phyloP scores from a whole-genome alignment of 2,888 invertebrate species.

The Tetanocera ferruginea region DNA sequence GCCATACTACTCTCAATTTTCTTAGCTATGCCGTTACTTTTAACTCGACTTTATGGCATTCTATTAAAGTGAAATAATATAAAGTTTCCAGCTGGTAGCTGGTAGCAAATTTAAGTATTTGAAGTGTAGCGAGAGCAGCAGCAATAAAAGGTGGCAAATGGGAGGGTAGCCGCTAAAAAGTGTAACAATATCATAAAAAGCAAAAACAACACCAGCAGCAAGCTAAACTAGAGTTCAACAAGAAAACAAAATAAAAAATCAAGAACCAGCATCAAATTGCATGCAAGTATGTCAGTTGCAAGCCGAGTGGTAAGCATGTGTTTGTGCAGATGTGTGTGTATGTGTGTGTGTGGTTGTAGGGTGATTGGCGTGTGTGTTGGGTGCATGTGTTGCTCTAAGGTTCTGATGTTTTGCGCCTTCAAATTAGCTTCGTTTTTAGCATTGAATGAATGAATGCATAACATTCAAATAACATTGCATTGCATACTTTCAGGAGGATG shows the following conservation, averaged over 20 bases:
- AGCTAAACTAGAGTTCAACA: background rate
- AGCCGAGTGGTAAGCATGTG: background rate
- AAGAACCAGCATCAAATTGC: slow-evolving; percentile 14
- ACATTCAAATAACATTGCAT: slow-evolving; percentile 13
- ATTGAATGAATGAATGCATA: slow-evolving; percentile 42
- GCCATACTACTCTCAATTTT: too few species aligned
- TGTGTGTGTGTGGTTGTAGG: slow-evolving; percentile 33
- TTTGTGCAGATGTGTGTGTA: background rate
- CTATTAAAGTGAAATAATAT: slow-evolving; percentile 24
- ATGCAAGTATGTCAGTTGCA: slow-evolving; percentile 2
- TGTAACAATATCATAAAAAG: slow-evolving; percentile 25
- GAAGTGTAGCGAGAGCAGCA: background rate
- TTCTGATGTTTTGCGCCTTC: slow-evolving; percentile 43
- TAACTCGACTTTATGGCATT: slow-evolving; percentile 27
- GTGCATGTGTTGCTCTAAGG: slow-evolving; percentile 6
- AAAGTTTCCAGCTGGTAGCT: background rate
- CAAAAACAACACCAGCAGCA: background rate
- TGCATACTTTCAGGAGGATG: slow-evolving; percentile 31
- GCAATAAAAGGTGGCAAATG: background rate
- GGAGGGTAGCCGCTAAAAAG: slow-evolving; percentile 1
- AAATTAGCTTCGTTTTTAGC: slow-evolving; percentile 53
- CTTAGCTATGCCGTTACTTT: background rate
- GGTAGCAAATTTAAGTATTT: background rate
- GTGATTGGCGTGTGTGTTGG: slow-evolving; percentile 33
- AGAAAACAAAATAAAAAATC: background rate